Evolutionary conservation across 2,113 vertebrate genomes (phyloP), one percentile per base, ranked within the genome.

Genomic region (Seriola dumerili): DNA sequence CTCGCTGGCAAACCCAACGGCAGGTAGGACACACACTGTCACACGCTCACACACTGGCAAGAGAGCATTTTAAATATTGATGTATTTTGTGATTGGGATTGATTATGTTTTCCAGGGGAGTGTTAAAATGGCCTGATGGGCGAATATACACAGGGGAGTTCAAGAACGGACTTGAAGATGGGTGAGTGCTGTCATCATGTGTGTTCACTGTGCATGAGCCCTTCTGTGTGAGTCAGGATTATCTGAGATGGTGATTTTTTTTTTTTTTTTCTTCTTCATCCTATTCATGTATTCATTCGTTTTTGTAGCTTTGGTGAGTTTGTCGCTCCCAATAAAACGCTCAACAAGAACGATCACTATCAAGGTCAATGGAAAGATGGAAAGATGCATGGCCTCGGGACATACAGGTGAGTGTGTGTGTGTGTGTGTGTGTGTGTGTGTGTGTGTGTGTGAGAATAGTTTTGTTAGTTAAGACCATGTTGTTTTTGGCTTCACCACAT

Each of bases 321-420:
- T 71, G 87, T 93, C 70, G 91, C 96, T 68, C 96, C 96, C 14
- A 98, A 96, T 87, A 99, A 98, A 95, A 89, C 80, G 0, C 46
- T 97, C 48, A 96, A 95, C 89, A 98, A 97, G 90, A 95, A 94
- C 44, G 97, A 99, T 78, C 95, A 96, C 73, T 99, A 99, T 5
- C 96, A 97, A 64, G 98, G 98, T 10, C 92, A 97, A 36, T 99
- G 98, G 98, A 99, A 97, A 81, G 97, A 99, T 55, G 98, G 98
- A 64, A 98, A 96, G 92, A 99, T 99, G 98, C 97, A 97, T 32
- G 97, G 98, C 62, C 95, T 97, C 8, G 98, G 97, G 46, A 96
- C 95, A 1, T 97, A 97, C 91, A 97, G 97, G 98, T 98, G 63
- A 81, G 73, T 61, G 58, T 62, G 50, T 2, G 38, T 5, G 4